Evolutionary conservation across 2,797 vertebrate genomes (phyloP), one percentile per base, ranked within the genome.

Genomic region (Taenioides sp.): DNA sequence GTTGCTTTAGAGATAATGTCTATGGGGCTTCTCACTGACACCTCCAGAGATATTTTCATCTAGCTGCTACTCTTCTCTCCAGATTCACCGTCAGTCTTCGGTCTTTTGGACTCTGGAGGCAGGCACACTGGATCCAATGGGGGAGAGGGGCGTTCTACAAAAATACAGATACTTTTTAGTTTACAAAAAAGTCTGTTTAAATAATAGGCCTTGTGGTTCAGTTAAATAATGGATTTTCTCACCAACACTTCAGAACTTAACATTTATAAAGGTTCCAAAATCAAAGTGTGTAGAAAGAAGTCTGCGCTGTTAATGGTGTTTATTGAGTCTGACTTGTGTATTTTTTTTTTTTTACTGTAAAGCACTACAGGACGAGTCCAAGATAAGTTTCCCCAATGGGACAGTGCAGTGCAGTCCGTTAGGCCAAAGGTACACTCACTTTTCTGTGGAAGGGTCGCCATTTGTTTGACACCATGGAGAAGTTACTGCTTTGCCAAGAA

Each of bases 71-170:
- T 59, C 71, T 62, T 75, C 34, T 65, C 72, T 9, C 77, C 7
- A 0, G 73, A 4, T 40, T 90, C 91, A 7, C 89, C 85, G 23
- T 66, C 65, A 52, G 89, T 95, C 84, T 95, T 95, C 54, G 93
- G 84, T 25, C 96, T 93, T 84, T 99, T 99, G 0, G 92, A 85
- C 60, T 96, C 93, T 28, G 94, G 96, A 16, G 96, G 90, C 68
- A 93, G 94, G 84, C 93, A 95, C 23, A 88, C 86, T 2, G 89
- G 87, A 72, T 98, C 95, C 5, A 87, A 93, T 73, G 94, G 85
- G 60, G 94, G 93, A 76, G 95, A 92, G 0, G 94, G 88, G 0
- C 80, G 91, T 88, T 95, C 97, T 98, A 92, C 65, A 72, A 69
- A 69, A 74, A 73, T 2, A 77, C 7, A 70, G 68, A 57, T 37